phyloP scores from a whole-genome alignment of 2,888 invertebrate species.

The Syritta pipiens region DNA sequence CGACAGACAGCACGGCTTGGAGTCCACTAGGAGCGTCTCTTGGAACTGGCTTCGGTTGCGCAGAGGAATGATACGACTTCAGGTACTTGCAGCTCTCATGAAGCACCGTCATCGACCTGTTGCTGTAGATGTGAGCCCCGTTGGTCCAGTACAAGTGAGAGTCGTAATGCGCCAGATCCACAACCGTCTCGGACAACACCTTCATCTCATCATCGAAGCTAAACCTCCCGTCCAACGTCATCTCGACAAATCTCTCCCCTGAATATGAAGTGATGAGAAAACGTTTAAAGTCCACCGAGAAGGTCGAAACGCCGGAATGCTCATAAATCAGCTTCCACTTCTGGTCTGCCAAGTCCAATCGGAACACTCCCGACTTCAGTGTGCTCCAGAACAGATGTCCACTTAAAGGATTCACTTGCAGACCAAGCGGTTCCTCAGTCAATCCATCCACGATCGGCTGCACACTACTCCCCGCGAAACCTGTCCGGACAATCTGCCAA shows the following conservation, averaged over 20 bases:
- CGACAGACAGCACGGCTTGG: slow-evolving; percentile 89
- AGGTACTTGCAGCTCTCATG: slow-evolving; percentile 28
- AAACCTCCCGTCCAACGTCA: slow-evolving; percentile 36
- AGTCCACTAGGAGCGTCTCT: slow-evolving; percentile 88
- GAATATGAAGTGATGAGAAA: slow-evolving; percentile 70
- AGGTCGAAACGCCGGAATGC: slow-evolving; percentile 49
- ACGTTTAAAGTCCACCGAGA: slow-evolving; percentile 70
- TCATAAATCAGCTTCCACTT: slow-evolving; percentile 72
- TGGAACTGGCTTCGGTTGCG: slow-evolving; percentile 87
- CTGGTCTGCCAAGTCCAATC: slow-evolving; percentile 86
- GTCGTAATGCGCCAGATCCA: slow-evolving; percentile 17
- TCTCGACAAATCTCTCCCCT: slow-evolving; percentile 1
- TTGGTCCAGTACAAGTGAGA: slow-evolving; percentile 43
- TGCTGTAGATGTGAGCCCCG: slow-evolving; percentile 41
- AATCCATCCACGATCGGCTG: slow-evolving; percentile 87
- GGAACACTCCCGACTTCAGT: slow-evolving; percentile 85
- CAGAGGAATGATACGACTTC: slow-evolving; percentile 18
- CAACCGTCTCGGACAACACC: slow-evolving; percentile 10
- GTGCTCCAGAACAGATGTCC: slow-evolving; percentile 92
- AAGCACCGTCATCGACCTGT: slow-evolving; percentile 29
- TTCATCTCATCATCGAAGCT: slow-evolving; percentile 17
- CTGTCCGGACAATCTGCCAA: slow-evolving; percentile 89
- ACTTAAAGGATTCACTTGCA: slow-evolving; percentile 95
- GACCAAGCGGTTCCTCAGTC: slow-evolving; percentile 85
- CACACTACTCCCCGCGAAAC: slow-evolving; percentile 86